Conservation (phyloP, 2,888 invertebrate species). For the Epistrophe grossulariae region DNA sequence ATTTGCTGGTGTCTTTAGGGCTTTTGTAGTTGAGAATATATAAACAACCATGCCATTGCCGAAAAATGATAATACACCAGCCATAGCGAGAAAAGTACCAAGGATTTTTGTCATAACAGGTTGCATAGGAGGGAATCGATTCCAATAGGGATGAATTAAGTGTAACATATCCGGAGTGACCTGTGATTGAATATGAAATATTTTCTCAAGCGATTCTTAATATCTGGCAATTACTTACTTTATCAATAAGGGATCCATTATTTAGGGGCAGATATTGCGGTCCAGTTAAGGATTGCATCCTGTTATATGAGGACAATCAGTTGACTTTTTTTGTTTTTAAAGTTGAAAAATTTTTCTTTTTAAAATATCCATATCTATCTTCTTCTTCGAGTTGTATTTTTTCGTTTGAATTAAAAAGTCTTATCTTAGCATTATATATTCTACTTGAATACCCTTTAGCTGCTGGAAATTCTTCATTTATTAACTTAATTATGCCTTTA, state of each 20-base stretch:
- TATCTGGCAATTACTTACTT: slow-evolving; percentile 40
- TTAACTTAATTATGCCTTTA: slow-evolving; percentile 31
- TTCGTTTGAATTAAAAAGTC: slow-evolving; percentile 6
- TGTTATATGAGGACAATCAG: neutral
- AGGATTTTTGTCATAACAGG: slow-evolving; percentile 86
- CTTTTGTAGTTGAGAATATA: slow-evolving; percentile 88
- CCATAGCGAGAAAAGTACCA: slow-evolving; percentile 85
- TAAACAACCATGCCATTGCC: slow-evolving; percentile 84
- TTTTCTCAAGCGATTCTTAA: neutral
- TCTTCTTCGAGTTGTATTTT: slow-evolving; percentile 31
- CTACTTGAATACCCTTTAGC: neutral
- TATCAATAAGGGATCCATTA: slow-evolving; percentile 70
- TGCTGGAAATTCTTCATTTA: neutral
- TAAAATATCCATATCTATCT: slow-evolving; percentile 24
- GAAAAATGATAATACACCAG: slow-evolving; percentile 84
- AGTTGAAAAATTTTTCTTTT: neutral
- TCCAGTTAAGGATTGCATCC: slow-evolving; percentile 39
- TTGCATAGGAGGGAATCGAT: slow-evolving; percentile 85
- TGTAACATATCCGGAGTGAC: slow-evolving; percentile 88
- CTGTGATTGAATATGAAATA: slow-evolving; percentile 74
- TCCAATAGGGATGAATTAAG: slow-evolving; percentile 87
- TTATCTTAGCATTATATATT: slow-evolving; percentile 26
- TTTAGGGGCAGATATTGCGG: slow-evolving; percentile 48
- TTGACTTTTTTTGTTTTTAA: neutral
- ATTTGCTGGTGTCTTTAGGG: slow-evolving; percentile 87